Evolutionary conservation across 2,113 vertebrate species (phyloP), one percentile per base, ranked within the genome.

Genomic region (Chloebia gouldiae): DNA sequence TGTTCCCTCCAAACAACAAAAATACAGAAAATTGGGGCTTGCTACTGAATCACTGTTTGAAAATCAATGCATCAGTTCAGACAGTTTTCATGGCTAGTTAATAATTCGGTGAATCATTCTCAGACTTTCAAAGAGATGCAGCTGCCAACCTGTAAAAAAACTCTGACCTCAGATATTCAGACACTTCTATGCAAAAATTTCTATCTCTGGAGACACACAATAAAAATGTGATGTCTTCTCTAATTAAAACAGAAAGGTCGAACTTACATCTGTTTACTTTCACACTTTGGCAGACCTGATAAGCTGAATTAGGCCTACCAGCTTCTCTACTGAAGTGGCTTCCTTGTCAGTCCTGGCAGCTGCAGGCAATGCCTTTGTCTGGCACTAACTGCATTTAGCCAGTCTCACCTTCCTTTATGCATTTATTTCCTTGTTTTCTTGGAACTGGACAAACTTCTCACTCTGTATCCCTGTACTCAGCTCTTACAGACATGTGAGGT

Each of bases 221-320:
- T 86, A 77, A 91, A 93, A 95, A 84, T 75, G 9, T 20, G 31
- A 16, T 39, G 23, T 53, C 53, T 91, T 81, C 40, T 69, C 31
- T 85, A 91, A 89, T 84, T 93, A 81, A 65, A 93, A 42, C 23
- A 76, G 66, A 90, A 94, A 88, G 66, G 61, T 94, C 77, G 93
- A 87, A 91, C n/a, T 84, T 45, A 64, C 88, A 89, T 84, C 81
- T 91, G 73, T 61, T 93, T 92, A 50, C 33, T 87, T 92, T 76
- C 50, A 92, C 42, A 60, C 25, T 79, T 87, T 75, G 53, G 49
- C 70, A 92, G 50, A 70, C 73, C n/a, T 1, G 4, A 60, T 79
- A 60, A 92, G 12, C 16, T 61, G 60, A 95, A 84, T 91, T 72
- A 56, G 6, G 30, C 50, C 64, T 75, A 64, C 24, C 57, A 81